Evolutionary conservation across 2,797 vertebrate genomes (phyloP), one percentile per base, ranked within the genome.

Genomic region (Champsocephalus gunnari): DNA sequence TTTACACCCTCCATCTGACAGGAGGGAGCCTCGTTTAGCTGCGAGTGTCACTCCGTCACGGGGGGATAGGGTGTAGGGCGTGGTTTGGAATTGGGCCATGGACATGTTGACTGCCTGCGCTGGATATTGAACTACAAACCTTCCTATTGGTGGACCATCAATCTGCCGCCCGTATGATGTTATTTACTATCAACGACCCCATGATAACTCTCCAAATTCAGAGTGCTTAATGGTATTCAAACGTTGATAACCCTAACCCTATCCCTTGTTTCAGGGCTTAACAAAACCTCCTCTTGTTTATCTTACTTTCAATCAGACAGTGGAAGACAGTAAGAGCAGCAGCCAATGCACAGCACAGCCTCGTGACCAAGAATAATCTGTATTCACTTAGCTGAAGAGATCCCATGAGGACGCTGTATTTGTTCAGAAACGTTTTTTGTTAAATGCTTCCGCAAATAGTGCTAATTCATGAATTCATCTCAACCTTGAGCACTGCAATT

Each of bases 111-210:
- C 8, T 38, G 34, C 8, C 6, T 6, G 34, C 0, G 8, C 34
- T 38, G 34, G 34, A 38, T 38, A 9, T 38, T 38, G 34, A 38
- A 38, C 34, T 38, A 38, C 34, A 6, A 38, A 38, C 34, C 7
- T 38, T 38, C 34, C 34, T 1, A 38, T 38, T 7, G 34, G 34
- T 38, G 34, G 34, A 9, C 8, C 7, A 38, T 38, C 34, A 6
- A 38, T 38, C 34, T 38, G 34, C 34, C 34, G 8, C 8, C 34
- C 34, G 77, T 53, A 47, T 66, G 19, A 16, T 66, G 14, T 13
- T 38, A 50, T 79, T 79, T 55, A 49, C 19, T 59, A 56, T 48
- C n/a, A 45, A 21, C 65, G 53, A 75, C 61, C 9, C 9, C 2
- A 7, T 0, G 4, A 64, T 38, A 63, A 17, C 47, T 17, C 49